Evolutionary conservation across 2,888 invertebrate species (phyloP).

Genomic region (Carabus problematicus): DNA sequence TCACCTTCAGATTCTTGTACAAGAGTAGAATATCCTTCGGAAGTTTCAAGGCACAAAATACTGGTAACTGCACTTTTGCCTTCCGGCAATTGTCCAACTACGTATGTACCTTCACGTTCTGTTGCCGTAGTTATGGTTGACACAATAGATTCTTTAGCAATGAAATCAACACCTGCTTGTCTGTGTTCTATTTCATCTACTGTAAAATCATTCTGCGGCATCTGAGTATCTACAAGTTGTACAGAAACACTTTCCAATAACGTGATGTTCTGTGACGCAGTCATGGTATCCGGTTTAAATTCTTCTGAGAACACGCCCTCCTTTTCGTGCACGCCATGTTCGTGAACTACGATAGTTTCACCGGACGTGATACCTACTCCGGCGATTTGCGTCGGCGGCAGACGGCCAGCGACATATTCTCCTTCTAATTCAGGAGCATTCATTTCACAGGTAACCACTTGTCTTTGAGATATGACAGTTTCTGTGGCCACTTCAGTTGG

Average conservation of each 20-base stretch:
- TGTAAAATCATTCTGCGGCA: slow-evolving; percentile 67
- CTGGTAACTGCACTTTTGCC: slow-evolving; percentile 60
- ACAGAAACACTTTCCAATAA: slow-evolving; percentile 66
- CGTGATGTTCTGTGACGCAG: slow-evolving; percentile 63
- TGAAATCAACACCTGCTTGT: slow-evolving; percentile 66
- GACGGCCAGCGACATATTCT: slow-evolving; percentile 64
- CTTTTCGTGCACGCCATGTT: slow-evolving; percentile 69
- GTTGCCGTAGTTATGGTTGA: slow-evolving; percentile 65
- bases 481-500: slow-evolving; percentile 78
- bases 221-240: slow-evolving; percentile 69
- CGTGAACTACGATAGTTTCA: slow-evolving; percentile 66
- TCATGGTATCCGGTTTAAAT: slow-evolving; percentile 57
- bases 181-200: slow-evolving; percentile 62
- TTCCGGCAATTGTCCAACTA: slow-evolving; percentile 58
- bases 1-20: slow-evolving; percentile 72
- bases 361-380: slow-evolving; percentile 65
- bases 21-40: slow-evolving; percentile 65
- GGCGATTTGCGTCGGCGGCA: slow-evolving; percentile 69
- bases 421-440: slow-evolving; percentile 75
- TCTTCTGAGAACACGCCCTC: slow-evolving; percentile 65
- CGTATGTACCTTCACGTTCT: slow-evolving; percentile 67
- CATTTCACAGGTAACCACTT: slow-evolving; percentile 70
- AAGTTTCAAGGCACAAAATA: slow-evolving; percentile 66
- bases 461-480: slow-evolving; percentile 70
- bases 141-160: slow-evolving; percentile 68